Base-by-base conservation (phyloP, 2,888 invertebrate species). In the Perizoma affinitatum region DNA sequence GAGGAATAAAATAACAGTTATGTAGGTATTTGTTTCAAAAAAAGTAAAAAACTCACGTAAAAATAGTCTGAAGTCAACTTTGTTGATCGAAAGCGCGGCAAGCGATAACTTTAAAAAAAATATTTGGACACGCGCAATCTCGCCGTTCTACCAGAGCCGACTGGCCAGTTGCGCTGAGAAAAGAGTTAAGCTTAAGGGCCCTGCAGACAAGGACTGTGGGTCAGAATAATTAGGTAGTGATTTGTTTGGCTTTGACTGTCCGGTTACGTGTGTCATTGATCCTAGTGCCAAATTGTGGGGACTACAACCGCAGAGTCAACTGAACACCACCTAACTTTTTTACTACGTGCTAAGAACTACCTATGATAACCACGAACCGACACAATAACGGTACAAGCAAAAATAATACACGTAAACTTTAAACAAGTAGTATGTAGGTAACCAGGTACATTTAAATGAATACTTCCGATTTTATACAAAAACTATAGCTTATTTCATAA, bases 181-280 rank as follows among this genome's bases (percentile, higher is more conserved):
- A 57, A 57, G 56, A 61, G 56, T 52, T 61, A n/a, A 34, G 52
- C 48, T 10, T 49, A 10, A 38, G 9, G 8, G 6, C 4, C 9
- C 11, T 8, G 11, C 58, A 58, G 58, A 58, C 62, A 62, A 58
- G 58, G 58, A 58, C 54, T 48, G 62, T 58, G 33, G 62, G 58
- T 62, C 62, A 54, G 38, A 51, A 47, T 54, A 51, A 42, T 58
- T 53, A n/a, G 35, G 5, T 43, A 46, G 50, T 47, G 45, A 51
- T 49, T 54, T 58, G 49, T 58, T 54, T 50, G 45, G 45, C 33
- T 49, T 59, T 61, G 57, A 11, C 45, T 36, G 48, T 48, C 48
- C 55, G 56, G 50, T 49, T 44, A 44, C 11, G 34, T 10, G 36
- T 44, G 58, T 50, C 53, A 54, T 54, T 61, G 61, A 54, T 43